Evolutionary conservation across 1,140 invertebrate species (phyloP), one percentile per base, ranked within the genome.

Genomic region (Brachionus manjavacas): DNA sequence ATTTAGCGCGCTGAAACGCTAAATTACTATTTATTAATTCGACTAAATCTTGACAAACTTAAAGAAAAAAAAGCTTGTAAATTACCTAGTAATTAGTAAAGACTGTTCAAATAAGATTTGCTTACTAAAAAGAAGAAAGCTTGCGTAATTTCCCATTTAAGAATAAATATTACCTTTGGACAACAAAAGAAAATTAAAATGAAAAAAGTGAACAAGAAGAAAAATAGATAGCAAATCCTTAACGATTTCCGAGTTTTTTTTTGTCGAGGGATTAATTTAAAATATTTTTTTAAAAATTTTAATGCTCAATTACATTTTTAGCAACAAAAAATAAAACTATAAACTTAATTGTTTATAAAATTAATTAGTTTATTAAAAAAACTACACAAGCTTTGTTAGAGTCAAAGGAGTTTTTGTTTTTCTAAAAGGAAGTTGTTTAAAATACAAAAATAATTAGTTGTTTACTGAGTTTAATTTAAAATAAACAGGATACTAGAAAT

Each of bases 261-360:
- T 35, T 35, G 52, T 60, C 4, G 31, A 20, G 28, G 68, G 68
- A 72, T 72, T 72, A 72, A 72, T 72, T 72, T 41, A 41, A 72
- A 72, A 72, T 72, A 72, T 72, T 16, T 72, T 72, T 72, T 72
- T 68, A 14, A n/a, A 39, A 20, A 39, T 72, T 72, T 72, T 39
- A 39, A 39, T 43, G 16, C 28, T 72, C 35, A 41, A 72, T 16
- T 16, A 72, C 35, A 20, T 41, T 41, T 39, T 31, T 31, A n/a
- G 31, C 31, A 14, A 68, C 31, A 31, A 31, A 68, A 68, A 39
- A 72, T 43, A 72, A 72, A 60, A 20, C 16, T 20, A 60, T 60
- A 60, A 60, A 60, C 52, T 72, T 72, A 72, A 72, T 72, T 72
- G 68, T 72, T 39, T 41, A 41, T 72, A 72, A 72, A 72, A 72